Conservation (phyloP, 2,113 vertebrate species). For the Aptenodytes patagonicus region DNA sequence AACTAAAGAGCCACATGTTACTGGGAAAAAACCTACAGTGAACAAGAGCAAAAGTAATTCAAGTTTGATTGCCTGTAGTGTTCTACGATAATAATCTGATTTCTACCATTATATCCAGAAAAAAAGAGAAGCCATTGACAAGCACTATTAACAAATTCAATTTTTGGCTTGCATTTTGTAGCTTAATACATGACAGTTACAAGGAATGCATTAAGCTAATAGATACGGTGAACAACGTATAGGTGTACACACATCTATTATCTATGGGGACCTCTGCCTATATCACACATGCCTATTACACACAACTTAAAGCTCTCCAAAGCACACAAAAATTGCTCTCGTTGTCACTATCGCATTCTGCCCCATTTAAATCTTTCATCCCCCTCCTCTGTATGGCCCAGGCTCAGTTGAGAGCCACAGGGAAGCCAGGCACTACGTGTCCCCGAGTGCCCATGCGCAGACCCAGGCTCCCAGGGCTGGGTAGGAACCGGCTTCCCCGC, state of each 20-base stretch:
- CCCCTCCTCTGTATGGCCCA: background rate
- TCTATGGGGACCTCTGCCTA: background rate
- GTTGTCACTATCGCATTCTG: background rate
- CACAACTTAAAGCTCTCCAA: background rate
- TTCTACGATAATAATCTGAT: background rate
- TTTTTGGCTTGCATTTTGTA: background rate
- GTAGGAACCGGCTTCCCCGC: background rate
- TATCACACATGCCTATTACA: background rate
- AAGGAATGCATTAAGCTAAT: background rate
- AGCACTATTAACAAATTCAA: background rate
- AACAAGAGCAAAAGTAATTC: background rate
- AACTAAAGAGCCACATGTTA: background rate
- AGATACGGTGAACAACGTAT: background rate
- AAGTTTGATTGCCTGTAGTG: background rate
- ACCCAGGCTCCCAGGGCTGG: background rate
- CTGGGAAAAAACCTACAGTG: background rate
- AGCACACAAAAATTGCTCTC: background rate
- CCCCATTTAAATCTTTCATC: background rate
- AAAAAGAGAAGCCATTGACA: background rate
- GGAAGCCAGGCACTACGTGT: rapidly evolving
- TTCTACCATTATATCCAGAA: background rate
- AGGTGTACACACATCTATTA: background rate
- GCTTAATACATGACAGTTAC: background rate
- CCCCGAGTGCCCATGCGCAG: rapidly evolving
- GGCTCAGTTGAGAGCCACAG: rapidly evolving